Base-by-base conservation (phyloP, 2,113 vertebrate species). In the Charadrius vociferus region DNA sequence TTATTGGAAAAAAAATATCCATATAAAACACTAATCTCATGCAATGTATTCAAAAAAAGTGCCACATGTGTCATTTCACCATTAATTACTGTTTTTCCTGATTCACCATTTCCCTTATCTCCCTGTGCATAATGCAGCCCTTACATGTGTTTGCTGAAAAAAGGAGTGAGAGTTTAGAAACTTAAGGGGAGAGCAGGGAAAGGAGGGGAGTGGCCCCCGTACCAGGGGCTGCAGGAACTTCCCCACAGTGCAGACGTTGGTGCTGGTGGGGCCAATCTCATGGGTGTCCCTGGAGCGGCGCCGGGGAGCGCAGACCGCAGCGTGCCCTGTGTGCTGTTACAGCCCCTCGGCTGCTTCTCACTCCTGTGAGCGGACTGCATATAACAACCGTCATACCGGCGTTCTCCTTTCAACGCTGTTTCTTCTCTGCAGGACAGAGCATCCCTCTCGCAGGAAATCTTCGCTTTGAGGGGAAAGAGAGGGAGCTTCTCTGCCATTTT, bases 1-100 rank as follows among this genome's bases (percentile, higher is more conserved):
- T 95, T 97, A 89, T 32, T 95, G 21, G 86, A 45, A 65, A 93
- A 93, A 96, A 97, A 95, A 91, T 9, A 91, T 78, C 90, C 59
- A 78, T 95, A 91, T 93, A 95, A 96, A 97, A 83, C 81, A 95
- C 82, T 93, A 87, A 97, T 97, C 84, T 96, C 84, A 83, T 68
- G 97, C 90, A 96, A 95, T 66, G 55, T 87, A 92, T 94, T 95
- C 21, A 55, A 94, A 89, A 89, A 95, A 93, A 83, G 59, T 10
- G 47, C 71, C 77, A 73, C 93, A 87, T 82, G 62, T 96, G 94
- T 78, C 86, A 93, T 93, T 97, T 96, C 81, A 96, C 85, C 96
- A 94, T 97, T 96, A 96, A 97, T 98, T 97, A 94, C 63, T 96
- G 91, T 91, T 97, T 96, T 95, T 85, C 68, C 75, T 94, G 95